These are phyloP conservation scores for Triops longicaudatus DNA, from an alignment of 1,140 invertebrate species.

Conservation along the genomic window DNA sequence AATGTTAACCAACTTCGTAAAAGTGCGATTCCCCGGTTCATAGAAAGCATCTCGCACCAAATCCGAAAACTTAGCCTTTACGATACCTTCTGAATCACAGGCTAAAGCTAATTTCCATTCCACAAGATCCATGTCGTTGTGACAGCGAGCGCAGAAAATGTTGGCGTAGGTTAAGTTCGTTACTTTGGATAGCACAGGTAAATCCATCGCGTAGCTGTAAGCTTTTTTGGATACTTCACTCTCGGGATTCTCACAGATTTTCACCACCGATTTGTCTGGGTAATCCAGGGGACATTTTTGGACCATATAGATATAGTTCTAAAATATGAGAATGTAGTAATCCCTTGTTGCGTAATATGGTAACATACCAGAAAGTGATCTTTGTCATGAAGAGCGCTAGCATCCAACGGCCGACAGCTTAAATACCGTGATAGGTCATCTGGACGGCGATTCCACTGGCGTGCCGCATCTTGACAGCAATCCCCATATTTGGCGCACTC, in stretches of 20 bases:
- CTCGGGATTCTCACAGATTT: not conserved
- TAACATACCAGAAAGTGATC: not conserved
- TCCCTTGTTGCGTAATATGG: not conserved
- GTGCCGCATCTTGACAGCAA: conserved; percentile 28
- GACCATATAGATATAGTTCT: conserved; percentile 25
- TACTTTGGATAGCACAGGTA: conserved; percentile 24
- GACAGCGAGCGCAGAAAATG: conserved; percentile 37
- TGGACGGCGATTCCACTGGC: conserved; percentile 4
- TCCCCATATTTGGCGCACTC: conserved; percentile 28
- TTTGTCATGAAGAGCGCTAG: not conserved
- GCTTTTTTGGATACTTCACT: not conserved
- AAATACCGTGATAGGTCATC: not conserved
- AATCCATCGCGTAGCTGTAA: conserved; percentile 26
- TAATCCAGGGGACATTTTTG: conserved; percentile 17
- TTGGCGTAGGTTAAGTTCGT: conserved; percentile 34
- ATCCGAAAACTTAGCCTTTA: conserved; percentile 10
- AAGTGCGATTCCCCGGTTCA: conserved; percentile 20
- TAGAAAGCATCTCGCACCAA: too few species aligned
- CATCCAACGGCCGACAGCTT: not conserved
- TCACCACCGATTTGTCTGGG: not conserved
- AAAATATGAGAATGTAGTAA: not conserved
- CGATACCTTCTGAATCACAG: not conserved
- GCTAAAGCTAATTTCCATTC: conserved; percentile 27
- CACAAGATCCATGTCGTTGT: conserved; percentile 30
- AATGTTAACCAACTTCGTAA: not conserved